Evolutionary conservation across 1,140 invertebrate genomes (phyloP).

Genomic region (Ganaspis sp.): DNA sequence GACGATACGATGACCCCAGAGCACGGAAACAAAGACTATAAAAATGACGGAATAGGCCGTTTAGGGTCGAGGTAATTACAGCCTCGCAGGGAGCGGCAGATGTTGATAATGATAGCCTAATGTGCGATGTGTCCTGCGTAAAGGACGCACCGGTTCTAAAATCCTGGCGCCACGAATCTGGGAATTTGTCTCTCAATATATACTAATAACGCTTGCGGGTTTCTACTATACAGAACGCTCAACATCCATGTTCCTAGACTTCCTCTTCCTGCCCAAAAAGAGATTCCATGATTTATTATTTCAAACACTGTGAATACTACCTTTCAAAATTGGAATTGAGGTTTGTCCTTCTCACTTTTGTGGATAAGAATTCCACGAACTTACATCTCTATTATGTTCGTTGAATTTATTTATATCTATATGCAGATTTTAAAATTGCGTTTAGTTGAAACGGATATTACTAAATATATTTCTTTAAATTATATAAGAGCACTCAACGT

Average conservation of each 20-base stretch:
- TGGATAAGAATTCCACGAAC: not conserved
- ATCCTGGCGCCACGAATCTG: constrained; percentile 55
- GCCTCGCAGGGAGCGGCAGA: constrained; percentile 58
- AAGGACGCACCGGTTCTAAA: constrained; percentile 47
- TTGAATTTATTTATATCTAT: too few species aligned
- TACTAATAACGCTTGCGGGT: not conserved
- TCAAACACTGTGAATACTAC: not conserved
- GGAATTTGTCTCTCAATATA: constrained; percentile 34
- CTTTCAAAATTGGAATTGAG: constrained; percentile 27
- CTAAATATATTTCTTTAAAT: not conserved
- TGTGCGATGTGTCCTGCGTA: constrained; percentile 59
- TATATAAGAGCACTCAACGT: not conserved
- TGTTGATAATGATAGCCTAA: constrained; percentile 67
- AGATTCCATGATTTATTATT: not conserved
- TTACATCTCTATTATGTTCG: not conserved
- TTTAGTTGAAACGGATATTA: not conserved
- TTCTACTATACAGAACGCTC: constrained; percentile 9
- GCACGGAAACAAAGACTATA: constrained; percentile 58
- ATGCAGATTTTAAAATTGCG: not conserved
- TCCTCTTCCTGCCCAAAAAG: constrained; percentile 9
- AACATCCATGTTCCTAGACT: not conserved
- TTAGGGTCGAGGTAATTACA: constrained; percentile 64
- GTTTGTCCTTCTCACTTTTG: not conserved
- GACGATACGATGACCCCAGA: constrained; percentile 60
- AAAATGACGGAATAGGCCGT: constrained; percentile 64